These are phyloP conservation scores for Prionailurus viverrinus DNA, from an alignment of 2,113 vertebrate species.

Conservation along the genomic window DNA sequence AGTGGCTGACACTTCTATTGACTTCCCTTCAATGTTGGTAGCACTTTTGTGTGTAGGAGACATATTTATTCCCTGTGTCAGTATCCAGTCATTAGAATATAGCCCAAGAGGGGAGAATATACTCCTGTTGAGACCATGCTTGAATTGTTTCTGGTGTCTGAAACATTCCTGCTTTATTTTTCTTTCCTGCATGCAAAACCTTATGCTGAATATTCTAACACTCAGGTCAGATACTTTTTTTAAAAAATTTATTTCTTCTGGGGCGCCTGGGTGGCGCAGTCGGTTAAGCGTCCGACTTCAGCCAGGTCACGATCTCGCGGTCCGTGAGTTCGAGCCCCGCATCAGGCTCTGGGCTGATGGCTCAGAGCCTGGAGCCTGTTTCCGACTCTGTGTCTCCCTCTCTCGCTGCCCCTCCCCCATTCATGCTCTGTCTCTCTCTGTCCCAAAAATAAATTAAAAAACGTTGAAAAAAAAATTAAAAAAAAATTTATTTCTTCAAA, in stretches of 20 bases:
- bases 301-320: too few relatives aligned
- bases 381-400: too few relatives aligned
- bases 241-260: background rate
- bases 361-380: too few relatives aligned
- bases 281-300: too few relatives aligned
- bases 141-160: background rate
- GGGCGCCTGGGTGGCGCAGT: too few relatives aligned
- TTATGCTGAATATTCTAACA: background rate
- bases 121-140: background rate
- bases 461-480: too few relatives aligned
- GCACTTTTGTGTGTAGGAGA: background rate
- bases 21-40: background rate
- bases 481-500: constrained; percentile 20
- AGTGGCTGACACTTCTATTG: background rate
- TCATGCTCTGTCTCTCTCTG: too few relatives aligned
- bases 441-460: too few relatives aligned
- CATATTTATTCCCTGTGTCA: constrained; percentile 8
- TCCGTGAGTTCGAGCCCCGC: too few relatives aligned
- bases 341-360: too few relatives aligned
- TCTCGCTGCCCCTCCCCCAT: too few relatives aligned
- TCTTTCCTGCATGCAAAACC: background rate
- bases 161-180: background rate
- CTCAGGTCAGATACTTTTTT: background rate
- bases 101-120: constrained; percentile 36
- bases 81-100: background rate